A percentile compares a stretch with the other conserved stretches of the same genome.
Evolutionary conservation across 2,113 vertebrate species (phyloP).

Genomic region (Erythrolamprus reginae): DNA sequence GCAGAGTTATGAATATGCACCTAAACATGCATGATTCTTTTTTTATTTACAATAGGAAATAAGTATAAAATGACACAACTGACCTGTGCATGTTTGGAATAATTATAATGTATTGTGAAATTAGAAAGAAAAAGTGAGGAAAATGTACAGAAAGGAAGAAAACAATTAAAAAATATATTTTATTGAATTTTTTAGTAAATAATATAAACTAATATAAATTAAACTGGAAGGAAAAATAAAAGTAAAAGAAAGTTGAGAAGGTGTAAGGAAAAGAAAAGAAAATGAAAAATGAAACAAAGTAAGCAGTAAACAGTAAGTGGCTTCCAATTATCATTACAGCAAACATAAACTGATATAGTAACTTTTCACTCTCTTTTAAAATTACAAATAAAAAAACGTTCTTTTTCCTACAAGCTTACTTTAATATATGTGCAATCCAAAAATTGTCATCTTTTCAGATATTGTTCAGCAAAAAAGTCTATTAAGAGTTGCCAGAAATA

Average conservation of each 20-base stretch:
- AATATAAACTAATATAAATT: neutral
- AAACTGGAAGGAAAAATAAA: neutral
- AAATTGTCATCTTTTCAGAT: neutral
- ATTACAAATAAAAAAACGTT: neutral
- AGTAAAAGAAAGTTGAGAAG: neutral
- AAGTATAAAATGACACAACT: neutral
- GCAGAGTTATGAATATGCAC: neutral
- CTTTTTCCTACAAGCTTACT: neutral
- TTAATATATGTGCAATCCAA: neutral
- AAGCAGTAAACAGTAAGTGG: neutral
- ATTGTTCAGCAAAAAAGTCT: neutral
- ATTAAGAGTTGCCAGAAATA: neutral
- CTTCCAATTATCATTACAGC: neutral
- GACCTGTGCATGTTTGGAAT: neutral
- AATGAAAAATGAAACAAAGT: neutral
- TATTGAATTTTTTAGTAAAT: too few relatives aligned
- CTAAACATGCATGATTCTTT: neutral
- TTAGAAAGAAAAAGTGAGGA: neutral
- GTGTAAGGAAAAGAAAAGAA: neutral
- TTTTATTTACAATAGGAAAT: neutral
- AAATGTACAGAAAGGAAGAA: neutral
- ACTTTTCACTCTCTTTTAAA: neutral
- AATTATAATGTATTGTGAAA: too few relatives aligned
- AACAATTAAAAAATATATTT: too few relatives aligned
- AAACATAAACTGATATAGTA: neutral